phyloP scores from a whole-genome alignment of 2,888 invertebrate species.

The Metallyticus violacea region DNA sequence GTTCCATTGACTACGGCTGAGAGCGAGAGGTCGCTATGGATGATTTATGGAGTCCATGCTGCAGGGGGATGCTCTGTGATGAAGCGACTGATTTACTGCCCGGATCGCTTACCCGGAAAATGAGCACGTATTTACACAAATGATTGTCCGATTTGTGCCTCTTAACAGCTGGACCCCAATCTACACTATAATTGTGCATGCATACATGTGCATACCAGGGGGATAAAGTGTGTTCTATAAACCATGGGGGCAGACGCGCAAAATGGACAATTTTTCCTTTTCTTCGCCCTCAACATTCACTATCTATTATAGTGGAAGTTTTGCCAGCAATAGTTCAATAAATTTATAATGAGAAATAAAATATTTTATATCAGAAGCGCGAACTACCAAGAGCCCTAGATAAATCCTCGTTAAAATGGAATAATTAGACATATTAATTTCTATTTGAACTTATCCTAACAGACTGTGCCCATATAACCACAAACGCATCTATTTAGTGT shows the following conservation, averaged over 20 bases:
- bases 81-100: neutral
- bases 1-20: neutral
- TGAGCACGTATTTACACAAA: neutral
- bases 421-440: too few relatives aligned
- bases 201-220: too few relatives aligned
- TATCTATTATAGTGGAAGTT: too few relatives aligned
- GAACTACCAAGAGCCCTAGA: too few relatives aligned
- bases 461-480: too few relatives aligned
- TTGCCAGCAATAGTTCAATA: too few relatives aligned
- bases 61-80: neutral
- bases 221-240: neutral
- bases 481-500: too few relatives aligned
- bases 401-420: too few relatives aligned
- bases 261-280: neutral
- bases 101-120: neutral
- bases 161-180: neutral
- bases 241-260: neutral
- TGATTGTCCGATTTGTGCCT: neutral
- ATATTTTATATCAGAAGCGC: too few relatives aligned
- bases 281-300: too few relatives aligned
- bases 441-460: too few relatives aligned
- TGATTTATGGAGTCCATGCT: conserved; percentile 2
- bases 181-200: neutral
- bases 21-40: neutral
- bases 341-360: too few relatives aligned